Percentiles rank a stretch among this genome's conserved stretches.
These are phyloP conservation scores for Dexiosoma caninum DNA, from an alignment of 2,888 invertebrate species.

Conservation along the genomic window DNA sequence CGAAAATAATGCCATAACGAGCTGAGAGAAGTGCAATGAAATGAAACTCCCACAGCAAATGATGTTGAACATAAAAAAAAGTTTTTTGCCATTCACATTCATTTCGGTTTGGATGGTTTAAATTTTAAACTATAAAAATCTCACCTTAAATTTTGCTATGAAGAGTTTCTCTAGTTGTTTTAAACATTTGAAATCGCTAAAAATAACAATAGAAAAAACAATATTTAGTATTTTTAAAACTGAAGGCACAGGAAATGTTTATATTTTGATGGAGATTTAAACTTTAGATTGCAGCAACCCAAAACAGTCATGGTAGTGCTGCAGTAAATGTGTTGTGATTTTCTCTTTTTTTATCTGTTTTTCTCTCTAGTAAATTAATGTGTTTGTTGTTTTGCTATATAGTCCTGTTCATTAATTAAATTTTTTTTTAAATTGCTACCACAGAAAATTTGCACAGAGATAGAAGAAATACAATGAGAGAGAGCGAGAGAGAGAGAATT, in stretches of 20 bases:
- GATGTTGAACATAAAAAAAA: constrained; percentile 11
- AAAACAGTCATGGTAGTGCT: constrained; percentile 6
- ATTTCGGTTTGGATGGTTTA: constrained; percentile 3
- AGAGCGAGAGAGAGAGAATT: too few species aligned
- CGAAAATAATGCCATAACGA: constrained; percentile 21
- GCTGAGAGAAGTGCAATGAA: constrained; percentile 23
- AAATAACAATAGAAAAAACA: not conserved
- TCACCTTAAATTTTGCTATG: constrained; percentile 42
- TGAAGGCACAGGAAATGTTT: constrained; percentile 60
- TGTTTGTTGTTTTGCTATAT: constrained; percentile 14
- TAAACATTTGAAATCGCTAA: constrained; percentile 2
- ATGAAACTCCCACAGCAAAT: constrained; percentile 52
- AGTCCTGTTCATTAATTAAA: too few species aligned
- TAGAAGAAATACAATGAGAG: too few species aligned
- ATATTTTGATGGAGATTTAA: constrained; percentile 53
- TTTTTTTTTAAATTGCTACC: too few species aligned
- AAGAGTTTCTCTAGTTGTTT: constrained; percentile 29
- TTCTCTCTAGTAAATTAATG: constrained; percentile 18
- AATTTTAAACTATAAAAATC: constrained; percentile 39
- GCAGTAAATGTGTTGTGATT: constrained; percentile 34
- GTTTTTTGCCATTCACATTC: constrained; percentile 8
- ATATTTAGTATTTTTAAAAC: constrained; percentile 20
- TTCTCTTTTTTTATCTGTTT: constrained; percentile 13
- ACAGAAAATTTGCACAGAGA: too few species aligned
- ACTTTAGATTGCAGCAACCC: constrained; percentile 21